Conservation (phyloP, 2,888 invertebrate genomes). For the Amblyteles armatorius region DNA sequence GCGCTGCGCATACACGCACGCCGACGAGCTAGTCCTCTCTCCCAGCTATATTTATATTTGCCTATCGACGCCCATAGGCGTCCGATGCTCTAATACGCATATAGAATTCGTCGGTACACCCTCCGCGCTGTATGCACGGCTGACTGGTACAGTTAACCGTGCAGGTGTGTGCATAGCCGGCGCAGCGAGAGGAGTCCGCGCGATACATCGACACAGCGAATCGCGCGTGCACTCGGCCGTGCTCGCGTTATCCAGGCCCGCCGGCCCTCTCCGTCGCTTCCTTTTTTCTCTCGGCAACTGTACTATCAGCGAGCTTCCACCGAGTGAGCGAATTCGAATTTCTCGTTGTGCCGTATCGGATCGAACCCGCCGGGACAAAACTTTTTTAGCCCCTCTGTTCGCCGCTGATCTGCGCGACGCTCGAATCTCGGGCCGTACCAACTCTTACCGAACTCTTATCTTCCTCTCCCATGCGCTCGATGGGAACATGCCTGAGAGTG, state of each 20-base stretch:
- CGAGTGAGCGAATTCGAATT: slow-evolving; percentile 70
- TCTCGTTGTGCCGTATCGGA: slow-evolving; percentile 71
- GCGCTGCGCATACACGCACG: not conserved
- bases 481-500: slow-evolving; percentile 27
- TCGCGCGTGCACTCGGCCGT: slow-evolving; percentile 47
- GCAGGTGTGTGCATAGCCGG: slow-evolving; percentile 23
- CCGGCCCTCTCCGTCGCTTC: slow-evolving; percentile 26
- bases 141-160: not conserved
- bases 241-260: slow-evolving; percentile 55
- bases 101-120: not conserved
- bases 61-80: slow-evolving; percentile 26
- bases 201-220: slow-evolving; percentile 37
- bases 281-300: slow-evolving; percentile 38
- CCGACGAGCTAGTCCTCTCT: not conserved
- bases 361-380: slow-evolving; percentile 66
- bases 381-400: slow-evolving; percentile 31
- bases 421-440: slow-evolving; percentile 14
- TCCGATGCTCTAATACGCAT: slow-evolving; percentile 12
- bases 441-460: slow-evolving; percentile 52
- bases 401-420: not conserved
- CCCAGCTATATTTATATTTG: slow-evolving; percentile 42
- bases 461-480: slow-evolving; percentile 43
- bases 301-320: slow-evolving; percentile 69
- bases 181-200: not conserved
- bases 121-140: not conserved